Conservation (phyloP, 2,797 vertebrate species). For the Neosilurus mollespiculum region DNA sequence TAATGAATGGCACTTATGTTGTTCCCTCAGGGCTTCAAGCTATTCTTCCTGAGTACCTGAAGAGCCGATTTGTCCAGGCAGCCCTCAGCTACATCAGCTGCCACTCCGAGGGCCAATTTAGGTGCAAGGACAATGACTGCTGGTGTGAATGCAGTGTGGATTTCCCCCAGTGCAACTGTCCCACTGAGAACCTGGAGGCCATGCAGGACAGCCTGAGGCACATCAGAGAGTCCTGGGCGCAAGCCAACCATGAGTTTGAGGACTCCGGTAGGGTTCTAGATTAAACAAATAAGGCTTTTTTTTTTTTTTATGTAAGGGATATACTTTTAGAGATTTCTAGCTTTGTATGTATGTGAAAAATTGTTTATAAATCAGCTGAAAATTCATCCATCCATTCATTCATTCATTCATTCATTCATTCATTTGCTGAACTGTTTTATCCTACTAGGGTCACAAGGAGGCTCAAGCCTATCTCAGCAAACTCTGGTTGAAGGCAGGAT, state of each 20-base stretch:
- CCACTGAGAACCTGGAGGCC: slow-evolving; percentile 88
- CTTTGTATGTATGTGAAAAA: too few relatives aligned
- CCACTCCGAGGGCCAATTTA: slow-evolving; percentile 93
- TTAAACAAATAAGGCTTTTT: neutral
- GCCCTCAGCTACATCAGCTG: slow-evolving; percentile 95
- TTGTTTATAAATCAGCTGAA: too few relatives aligned
- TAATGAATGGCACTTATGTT: slow-evolving; percentile 41
- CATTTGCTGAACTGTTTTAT: too few relatives aligned
- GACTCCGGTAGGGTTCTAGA: slow-evolving; percentile 82
- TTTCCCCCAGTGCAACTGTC: slow-evolving; percentile 93
- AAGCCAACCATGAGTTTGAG: slow-evolving; percentile 89
- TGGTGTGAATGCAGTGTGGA: slow-evolving; percentile 88
- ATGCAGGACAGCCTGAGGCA: slow-evolving; percentile 90
- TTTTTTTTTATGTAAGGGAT: neutral
- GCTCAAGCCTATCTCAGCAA: too few relatives aligned
- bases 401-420: too few relatives aligned
- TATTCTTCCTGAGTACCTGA: slow-evolving; percentile 89
- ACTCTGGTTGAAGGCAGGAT: too few relatives aligned
- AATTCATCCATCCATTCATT: too few relatives aligned
- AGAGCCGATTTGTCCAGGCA: slow-evolving; percentile 89
- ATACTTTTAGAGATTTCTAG: neutral
- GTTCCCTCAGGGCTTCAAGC: slow-evolving; percentile 84
- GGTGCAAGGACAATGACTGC: slow-evolving; percentile 93
- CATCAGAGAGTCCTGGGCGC: slow-evolving; percentile 85
- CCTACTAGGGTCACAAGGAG: too few relatives aligned